A percentile compares a stretch with the other conserved stretches of the same genome.
Conservation (phyloP, 2,888 invertebrate species). For the Campoletis raptor region DNA sequence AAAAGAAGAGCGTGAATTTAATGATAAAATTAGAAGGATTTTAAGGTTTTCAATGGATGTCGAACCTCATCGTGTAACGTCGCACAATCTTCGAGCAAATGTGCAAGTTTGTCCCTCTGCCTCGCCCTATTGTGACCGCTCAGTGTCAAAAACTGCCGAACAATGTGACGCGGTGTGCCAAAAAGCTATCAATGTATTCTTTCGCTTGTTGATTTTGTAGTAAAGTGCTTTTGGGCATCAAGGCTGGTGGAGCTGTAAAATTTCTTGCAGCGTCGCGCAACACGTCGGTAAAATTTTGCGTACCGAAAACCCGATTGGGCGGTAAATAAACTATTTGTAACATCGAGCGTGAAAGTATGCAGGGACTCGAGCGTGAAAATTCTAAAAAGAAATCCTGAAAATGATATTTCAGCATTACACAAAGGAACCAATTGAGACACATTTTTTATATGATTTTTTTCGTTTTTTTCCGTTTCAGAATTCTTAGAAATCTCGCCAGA, state of each 20-base stretch:
- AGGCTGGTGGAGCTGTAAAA: conserved; percentile 95
- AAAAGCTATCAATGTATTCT: conserved; percentile 95
- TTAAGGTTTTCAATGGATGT: not conserved
- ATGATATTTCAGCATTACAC: conserved; percentile 58
- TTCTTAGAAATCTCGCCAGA: conserved; percentile 87
- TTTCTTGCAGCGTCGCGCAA: conserved; percentile 93
- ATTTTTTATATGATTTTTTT: not conserved
- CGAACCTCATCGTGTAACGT: conserved; percentile 95
- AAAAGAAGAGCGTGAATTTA: not conserved
- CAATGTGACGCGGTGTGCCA: conserved; percentile 94
- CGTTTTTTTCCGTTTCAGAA: no score
- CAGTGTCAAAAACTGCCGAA: conserved; percentile 94
- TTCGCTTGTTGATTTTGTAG: conserved; percentile 91
- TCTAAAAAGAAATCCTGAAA: conserved; percentile 96
- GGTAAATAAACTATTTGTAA: conserved; percentile 92
- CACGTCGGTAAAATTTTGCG: conserved; percentile 90
- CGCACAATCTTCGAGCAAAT: conserved; percentile 95
- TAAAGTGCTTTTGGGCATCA: conserved; percentile 91
- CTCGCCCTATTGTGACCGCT: conserved; percentile 98
- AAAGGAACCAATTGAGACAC: conserved; percentile 3
- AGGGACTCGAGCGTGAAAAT: conserved; percentile 95
- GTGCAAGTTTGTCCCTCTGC: conserved; percentile 96
- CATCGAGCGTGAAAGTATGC: conserved; percentile 96
- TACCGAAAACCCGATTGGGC: conserved; percentile 86
- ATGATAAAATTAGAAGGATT: not conserved